Evolutionary conservation across 2,888 invertebrate genomes (phyloP).

Genomic region (Tetramorium bicarinatum): DNA sequence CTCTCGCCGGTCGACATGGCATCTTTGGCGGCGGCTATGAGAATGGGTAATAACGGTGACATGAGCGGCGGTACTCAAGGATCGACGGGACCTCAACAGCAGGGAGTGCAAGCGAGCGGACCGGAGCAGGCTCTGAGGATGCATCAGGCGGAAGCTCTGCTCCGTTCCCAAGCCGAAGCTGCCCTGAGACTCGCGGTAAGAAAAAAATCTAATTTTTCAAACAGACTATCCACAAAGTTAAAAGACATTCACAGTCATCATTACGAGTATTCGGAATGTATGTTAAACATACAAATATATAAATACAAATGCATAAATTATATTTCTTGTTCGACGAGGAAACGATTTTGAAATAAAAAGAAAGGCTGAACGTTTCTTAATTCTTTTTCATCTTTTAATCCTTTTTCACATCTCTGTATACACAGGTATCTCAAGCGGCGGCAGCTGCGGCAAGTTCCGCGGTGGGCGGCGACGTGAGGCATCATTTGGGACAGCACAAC

Average conservation of each 20-base stretch:
- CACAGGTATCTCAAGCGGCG: conserved; percentile 84
- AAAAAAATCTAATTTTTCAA: background rate
- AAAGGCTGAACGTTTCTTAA: background rate
- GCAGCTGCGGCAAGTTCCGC: conserved; percentile 86
- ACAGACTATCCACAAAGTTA: background rate
- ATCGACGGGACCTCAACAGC: conserved; percentile 84
- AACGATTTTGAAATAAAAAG: background rate
- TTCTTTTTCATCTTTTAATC: background rate
- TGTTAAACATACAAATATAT: background rate
- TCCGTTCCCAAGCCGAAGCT: conserved; percentile 95
- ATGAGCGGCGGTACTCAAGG: conserved; percentile 84
- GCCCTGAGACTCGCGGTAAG: conserved; percentile 92
- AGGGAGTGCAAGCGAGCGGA: conserved; percentile 83
- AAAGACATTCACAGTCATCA: background rate
- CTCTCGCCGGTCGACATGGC: conserved; percentile 85
- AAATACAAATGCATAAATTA: background rate
- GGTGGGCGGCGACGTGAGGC: conserved; percentile 85
- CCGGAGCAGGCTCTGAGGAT: conserved; percentile 89
- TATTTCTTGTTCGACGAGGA: background rate
- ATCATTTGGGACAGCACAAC: conserved; percentile 85
- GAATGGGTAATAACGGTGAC: conserved; percentile 87
- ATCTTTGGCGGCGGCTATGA: conserved; percentile 85
- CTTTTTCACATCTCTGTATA: background rate
- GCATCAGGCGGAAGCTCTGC: conserved; percentile 92
- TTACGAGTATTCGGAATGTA: background rate